Percentiles rank a stretch among this genome's conserved stretches.
These are phyloP conservation scores for Melieria picta DNA, from an alignment of 2,888 invertebrate genomes.

Conservation along the genomic window DNA sequence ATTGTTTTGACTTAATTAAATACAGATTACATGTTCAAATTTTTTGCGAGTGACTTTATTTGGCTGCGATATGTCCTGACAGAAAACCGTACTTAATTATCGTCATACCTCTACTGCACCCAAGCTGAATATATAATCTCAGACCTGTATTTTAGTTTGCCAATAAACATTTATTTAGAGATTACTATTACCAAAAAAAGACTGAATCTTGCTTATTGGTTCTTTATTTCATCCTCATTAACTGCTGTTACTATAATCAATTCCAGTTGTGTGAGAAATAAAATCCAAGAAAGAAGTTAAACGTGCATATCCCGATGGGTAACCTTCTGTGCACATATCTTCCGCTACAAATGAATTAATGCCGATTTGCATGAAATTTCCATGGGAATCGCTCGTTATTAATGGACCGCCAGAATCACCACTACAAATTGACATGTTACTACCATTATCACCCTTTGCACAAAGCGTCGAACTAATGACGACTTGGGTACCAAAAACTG, in stretches of 20 bases:
- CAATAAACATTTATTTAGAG: too few relatives aligned
- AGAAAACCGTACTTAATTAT: too few relatives aligned
- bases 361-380: conserved; percentile 56
- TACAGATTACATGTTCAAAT: too few relatives aligned
- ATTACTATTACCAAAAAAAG: too few relatives aligned
- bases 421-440: conserved; percentile 59
- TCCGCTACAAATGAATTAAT: conserved; percentile 62
- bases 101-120: too few relatives aligned
- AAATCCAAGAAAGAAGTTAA: conserved; percentile 56
- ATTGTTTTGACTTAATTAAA: too few relatives aligned
- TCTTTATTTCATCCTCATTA: too few relatives aligned
- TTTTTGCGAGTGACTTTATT: too few relatives aligned
- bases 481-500: conserved; percentile 46
- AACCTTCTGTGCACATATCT: conserved; percentile 56
- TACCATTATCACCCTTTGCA: conserved; percentile 50
- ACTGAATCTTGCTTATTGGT: too few relatives aligned
- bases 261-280: conserved; percentile 49
- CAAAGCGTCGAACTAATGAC: conserved; percentile 56
- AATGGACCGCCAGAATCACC: conserved; percentile 64
- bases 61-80: too few relatives aligned
- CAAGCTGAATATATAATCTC: too few relatives aligned
- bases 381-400: conserved; percentile 43
- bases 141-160: too few relatives aligned
- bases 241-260: background rate
- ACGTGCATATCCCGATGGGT: conserved; percentile 59